A percentile compares a stretch with the other conserved stretches of the same genome.
These are phyloP conservation scores for Phrynosoma blainvillii DNA, from an alignment of 2,113 vertebrate species.

Conservation along the genomic window DNA sequence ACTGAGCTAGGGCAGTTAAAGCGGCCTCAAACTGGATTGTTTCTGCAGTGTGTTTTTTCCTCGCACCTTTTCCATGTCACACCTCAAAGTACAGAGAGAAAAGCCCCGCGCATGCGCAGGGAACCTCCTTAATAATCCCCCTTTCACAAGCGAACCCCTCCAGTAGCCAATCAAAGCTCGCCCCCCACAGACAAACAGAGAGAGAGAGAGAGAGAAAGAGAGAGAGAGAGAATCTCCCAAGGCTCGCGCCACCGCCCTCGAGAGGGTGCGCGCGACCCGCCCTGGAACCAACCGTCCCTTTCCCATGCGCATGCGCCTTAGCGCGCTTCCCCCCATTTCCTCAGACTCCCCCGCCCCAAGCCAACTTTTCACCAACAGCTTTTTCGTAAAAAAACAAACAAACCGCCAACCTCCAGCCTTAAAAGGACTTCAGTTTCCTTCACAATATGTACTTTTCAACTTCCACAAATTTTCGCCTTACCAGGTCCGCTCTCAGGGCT, in stretches of 20 bases:
- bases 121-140: neutral
- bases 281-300: neutral
- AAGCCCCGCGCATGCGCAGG: neutral
- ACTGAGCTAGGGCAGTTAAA: too few relatives aligned
- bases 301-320: slow-evolving; percentile 12
- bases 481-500: neutral
- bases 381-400: neutral
- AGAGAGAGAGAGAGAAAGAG: too few relatives aligned
- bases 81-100: neutral
- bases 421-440: neutral
- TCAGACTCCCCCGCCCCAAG: neutral
- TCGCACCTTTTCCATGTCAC: neutral
- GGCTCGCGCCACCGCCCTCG: neutral
- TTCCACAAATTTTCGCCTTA: neutral
- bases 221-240: neutral
- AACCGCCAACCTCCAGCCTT: neutral
- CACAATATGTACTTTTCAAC: neutral
- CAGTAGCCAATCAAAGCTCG: neutral
- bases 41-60: too few relatives aligned
- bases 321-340: neutral
- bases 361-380: slow-evolving; percentile 4
- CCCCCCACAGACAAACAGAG: too few relatives aligned
- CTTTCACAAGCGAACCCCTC: neutral
- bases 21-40: too few relatives aligned
- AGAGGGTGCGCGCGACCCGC: neutral